Base-by-base conservation (phyloP, 2,797 vertebrate species). In the Chloroceryle amazona region DNA sequence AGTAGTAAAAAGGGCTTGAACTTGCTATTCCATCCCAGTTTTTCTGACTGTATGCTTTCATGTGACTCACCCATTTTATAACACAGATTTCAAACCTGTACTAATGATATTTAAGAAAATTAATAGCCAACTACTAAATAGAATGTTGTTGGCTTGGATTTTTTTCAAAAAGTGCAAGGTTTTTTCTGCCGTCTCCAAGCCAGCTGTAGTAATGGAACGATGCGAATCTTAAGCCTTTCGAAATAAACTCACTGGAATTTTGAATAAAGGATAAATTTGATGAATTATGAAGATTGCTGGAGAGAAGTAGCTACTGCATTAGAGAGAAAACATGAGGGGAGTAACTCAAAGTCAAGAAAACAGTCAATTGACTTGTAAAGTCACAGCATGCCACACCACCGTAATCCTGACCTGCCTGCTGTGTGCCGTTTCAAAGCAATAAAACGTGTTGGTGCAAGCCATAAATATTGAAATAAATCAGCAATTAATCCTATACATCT, bases 391-490 rank as follows among this genome's bases (percentile, higher is more conserved):
- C n/a, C 68, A 95, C 79, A 21, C 42, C 26, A 2, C 84, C 84
- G 3, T 63, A 80, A 70, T 68, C 42, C 58, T 90, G 80, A 54
- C 22, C 39, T 52, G 35, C 71, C 52, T 90, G 83, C 70, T 90
- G 28, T 68, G 68, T 51, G 80, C 61, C 55, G 35, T 61, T 84
- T 76, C 66, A 58, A 66, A 92, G 54, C 49, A 74, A 54, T 71
- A 57, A 93, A 67, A 78, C 68, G 15, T 70, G 23, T 41, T 84
- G 37, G 31, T 71, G 41, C 35, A 76, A 76, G 35, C 39, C 6
- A 4, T 87, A 93, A 82, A 85, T 92, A 80, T 39, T 71, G 70
- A 87, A 90, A 88, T 61, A 87, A 89, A 21, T 33, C 74, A 82
- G 33, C 14, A 89, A 60, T 16, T 85, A 52, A 44, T 31, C 39